A percentile compares a stretch with the other conserved stretches of the same genome.
Evolutionary conservation across 2,888 invertebrate genomes (phyloP).

Genomic region (Dysmachus trigonus): DNA sequence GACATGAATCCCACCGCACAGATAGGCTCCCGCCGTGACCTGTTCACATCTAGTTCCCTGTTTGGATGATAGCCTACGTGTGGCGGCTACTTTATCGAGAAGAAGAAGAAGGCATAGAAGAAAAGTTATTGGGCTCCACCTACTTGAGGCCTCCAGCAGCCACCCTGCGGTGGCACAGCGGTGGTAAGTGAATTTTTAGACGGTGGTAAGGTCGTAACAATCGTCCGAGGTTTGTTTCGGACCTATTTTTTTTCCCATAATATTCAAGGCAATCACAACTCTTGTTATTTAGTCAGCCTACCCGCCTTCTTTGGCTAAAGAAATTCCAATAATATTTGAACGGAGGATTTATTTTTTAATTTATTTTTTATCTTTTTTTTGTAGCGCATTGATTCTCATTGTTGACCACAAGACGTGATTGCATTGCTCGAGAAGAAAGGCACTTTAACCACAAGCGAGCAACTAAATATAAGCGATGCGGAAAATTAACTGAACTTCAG

Average conservation of each 20-base stretch:
- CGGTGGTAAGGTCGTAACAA: neutral
- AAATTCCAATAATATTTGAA: neutral
- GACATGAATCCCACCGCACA: neutral
- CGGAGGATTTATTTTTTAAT: neutral
- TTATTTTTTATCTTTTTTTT: neutral
- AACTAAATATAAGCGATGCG: neutral
- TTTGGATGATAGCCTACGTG: neutral
- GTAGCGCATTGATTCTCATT: neutral
- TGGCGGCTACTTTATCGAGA: neutral
- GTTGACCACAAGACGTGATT: neutral
- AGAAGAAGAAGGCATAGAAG: neutral
- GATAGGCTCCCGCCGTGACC: constrained; percentile 15
- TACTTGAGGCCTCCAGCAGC: neutral
- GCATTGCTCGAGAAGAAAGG: neutral
- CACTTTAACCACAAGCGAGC: neutral
- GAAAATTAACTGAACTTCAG: neutral
- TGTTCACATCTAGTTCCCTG: neutral
- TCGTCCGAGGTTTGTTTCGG: neutral
- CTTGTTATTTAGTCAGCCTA: neutral
- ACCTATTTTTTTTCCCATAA: neutral
- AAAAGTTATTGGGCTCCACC: neutral
- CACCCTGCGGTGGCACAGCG: neutral
- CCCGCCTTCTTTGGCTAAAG: neutral
- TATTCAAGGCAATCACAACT: neutral
- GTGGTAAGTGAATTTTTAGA: constrained; percentile 17